Base-by-base conservation (phyloP, 1,140 invertebrate species). In the Campoletis sonorensis region DNA sequence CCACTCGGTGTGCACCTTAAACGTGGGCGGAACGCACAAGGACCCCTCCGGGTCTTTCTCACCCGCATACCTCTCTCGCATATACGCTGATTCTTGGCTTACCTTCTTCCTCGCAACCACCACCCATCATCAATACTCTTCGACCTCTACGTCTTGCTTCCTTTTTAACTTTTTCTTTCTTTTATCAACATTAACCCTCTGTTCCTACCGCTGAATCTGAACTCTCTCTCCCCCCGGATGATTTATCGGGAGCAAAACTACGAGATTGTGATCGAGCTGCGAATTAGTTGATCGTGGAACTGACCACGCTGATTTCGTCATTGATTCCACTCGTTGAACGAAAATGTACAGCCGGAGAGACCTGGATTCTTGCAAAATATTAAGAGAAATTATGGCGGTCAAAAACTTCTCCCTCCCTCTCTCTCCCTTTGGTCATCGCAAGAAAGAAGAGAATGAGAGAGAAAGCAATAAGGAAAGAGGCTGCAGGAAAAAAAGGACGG, bases 21-120 rank as follows among this genome's bases (percentile, higher is more conserved):
- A 90, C 87, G 90, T 90, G 86, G 88, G 87, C 89, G 89, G 89
- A 90, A 84, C 84, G 26, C 33, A 78, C 83, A 72, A 83, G 79
- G 79, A 79, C 78, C 86, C 88, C 77, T 40, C 16, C 82, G 87
- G 88, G 87, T 89, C 84, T 86, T 91, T 91, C 90, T 91, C 90
- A 91, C 88, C 88, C 88, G 87, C 88, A 90, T 90, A 89, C 88
- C 85, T 85, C 75, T 64, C 40, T 37, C 30, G 84, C 82, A 84
- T 88, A 87, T 84, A 82, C 76, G 27, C 45, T 49, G 27, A n/a
- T 27, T 70, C 37, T 70, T 61, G 15, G 16, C 21, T 30, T 82
- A 45, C 21, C 27, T 10, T 61, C 40, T 10, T 61, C 40, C 79
- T 37, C 67, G 40, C 76, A 33, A 54, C 40, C 40, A 45, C 30